Conservation (phyloP, 2,888 invertebrate genomes). For the Dioctria rufipes region DNA sequence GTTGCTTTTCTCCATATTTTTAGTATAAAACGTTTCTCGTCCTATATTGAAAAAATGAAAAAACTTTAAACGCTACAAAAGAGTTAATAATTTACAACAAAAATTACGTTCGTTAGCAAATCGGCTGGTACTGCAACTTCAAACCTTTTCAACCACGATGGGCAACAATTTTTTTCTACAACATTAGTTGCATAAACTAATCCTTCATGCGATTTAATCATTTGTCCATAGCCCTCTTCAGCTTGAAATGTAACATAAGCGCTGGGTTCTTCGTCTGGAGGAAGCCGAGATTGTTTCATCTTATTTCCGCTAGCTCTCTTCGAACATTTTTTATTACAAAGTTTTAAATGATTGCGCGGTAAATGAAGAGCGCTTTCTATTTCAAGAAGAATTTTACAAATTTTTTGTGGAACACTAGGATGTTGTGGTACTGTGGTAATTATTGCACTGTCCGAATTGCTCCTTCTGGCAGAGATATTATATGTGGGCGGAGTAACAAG, state of each 20-base stretch:
- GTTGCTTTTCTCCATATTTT: constrained; percentile 76
- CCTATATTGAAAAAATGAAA: constrained; percentile 67
- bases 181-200: constrained; percentile 73
- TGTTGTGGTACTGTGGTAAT: background rate
- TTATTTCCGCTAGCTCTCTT: constrained; percentile 64
- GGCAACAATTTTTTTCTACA: constrained; percentile 72
- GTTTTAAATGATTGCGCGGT: constrained; percentile 70
- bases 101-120: constrained; percentile 74
- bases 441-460: constrained; percentile 22
- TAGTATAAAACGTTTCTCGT: constrained; percentile 74
- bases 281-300: constrained; percentile 63
- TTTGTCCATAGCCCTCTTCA: constrained; percentile 62
- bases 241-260: constrained; percentile 77
- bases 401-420: constrained; percentile 26
- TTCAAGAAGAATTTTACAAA: constrained; percentile 72
- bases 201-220: constrained; percentile 68
- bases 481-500: constrained; percentile 60
- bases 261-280: constrained; percentile 73
- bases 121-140: constrained; percentile 72
- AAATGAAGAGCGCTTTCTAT: constrained; percentile 75
- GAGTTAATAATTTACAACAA: background rate
- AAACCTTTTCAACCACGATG: constrained; percentile 74
- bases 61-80: background rate
- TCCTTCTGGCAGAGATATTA: background rate
- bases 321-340: constrained; percentile 66